Percentiles rank a stretch among this genome's conserved stretches.
These are phyloP conservation scores for Acrobeloides nanus DNA, from an alignment of 2,888 invertebrate genomes.

Conservation along the genomic window DNA sequence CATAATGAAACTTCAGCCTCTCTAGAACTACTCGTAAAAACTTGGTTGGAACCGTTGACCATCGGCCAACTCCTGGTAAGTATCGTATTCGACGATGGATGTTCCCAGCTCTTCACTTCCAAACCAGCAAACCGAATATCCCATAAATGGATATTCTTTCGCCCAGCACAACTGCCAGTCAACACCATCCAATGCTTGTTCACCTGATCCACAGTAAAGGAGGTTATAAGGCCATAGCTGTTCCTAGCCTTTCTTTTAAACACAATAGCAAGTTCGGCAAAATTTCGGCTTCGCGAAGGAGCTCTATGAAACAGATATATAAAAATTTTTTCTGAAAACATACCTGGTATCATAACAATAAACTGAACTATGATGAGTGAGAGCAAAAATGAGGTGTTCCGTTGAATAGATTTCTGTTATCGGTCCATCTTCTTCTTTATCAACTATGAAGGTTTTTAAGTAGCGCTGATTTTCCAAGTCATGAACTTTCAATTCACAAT, in stretches of 20 bases:
- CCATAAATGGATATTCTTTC: conserved; percentile 32
- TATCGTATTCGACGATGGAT: conserved; percentile 11
- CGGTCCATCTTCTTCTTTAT: conserved; percentile 22
- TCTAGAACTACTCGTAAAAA: conserved; percentile 21
- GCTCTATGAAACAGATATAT: conserved; percentile 12
- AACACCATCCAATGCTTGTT: conserved; percentile 46
- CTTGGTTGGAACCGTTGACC: conserved; percentile 12
- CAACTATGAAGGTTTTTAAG: conserved; percentile 21
- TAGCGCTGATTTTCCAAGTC: conserved; percentile 21
- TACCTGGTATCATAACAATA: conserved; percentile 40
- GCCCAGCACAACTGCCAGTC: conserved; percentile 30
- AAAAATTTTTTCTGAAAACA: conserved; percentile 2
- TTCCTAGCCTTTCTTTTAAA: conserved; percentile 21
- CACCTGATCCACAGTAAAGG: conserved; percentile 40
- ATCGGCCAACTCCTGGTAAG: conserved; percentile 16
- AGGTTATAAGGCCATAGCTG: conserved; percentile 31
- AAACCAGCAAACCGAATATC: conserved; percentile 40
- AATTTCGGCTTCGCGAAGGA: conserved; percentile 13
- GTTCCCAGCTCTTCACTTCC: conserved; percentile 29
- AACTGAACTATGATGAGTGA: conserved; percentile 42
- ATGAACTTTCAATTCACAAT: conserved; percentile 14
- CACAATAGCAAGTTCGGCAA: conserved; percentile 16
- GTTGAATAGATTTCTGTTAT: conserved; percentile 20
- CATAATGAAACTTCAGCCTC: conserved; percentile 27
- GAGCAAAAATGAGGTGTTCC: conserved; percentile 28